Evolutionary conservation across 2,113 vertebrate genomes (phyloP).

Genomic region (Chroicocephalus ridibundus): DNA sequence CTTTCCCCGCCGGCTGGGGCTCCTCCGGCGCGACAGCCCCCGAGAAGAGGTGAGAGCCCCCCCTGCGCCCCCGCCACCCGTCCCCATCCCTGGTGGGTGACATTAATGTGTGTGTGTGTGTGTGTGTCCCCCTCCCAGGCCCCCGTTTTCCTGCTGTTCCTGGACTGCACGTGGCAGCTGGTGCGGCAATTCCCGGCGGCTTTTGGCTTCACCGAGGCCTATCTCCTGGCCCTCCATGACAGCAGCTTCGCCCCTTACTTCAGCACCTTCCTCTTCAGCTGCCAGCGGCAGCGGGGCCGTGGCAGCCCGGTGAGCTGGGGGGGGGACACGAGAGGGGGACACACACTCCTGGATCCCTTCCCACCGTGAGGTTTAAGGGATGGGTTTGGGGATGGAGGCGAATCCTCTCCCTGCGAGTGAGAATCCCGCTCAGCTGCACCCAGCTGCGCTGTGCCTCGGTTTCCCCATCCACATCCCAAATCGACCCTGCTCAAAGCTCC

Average conservation of each 20-base stretch:
- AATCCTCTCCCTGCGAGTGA: too few species aligned
- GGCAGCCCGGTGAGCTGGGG: slow-evolving; percentile 73
- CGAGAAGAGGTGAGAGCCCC: slow-evolving; percentile 78
- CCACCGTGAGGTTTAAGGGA: neutral
- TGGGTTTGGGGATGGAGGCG: neutral
- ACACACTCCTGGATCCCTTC: neutral
- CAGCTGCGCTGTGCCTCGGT: neutral
- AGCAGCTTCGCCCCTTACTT: slow-evolving; percentile 85
- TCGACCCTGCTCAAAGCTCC: neutral
- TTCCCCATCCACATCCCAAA: neutral
- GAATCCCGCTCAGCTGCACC: neutral
- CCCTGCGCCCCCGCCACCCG: rapidly evolving
- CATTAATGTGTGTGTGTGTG: too few species aligned
- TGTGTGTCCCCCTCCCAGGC: slow-evolving; percentile 70
- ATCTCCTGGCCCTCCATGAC: slow-evolving; percentile 89
- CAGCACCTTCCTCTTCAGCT: slow-evolving; percentile 88
- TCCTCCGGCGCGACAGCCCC: slow-evolving; percentile 72
- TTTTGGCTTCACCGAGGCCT: slow-evolving; percentile 89
- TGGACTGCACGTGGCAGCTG: slow-evolving; percentile 94
- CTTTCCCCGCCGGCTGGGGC: slow-evolving; percentile 84
- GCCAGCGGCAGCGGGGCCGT: slow-evolving; percentile 83
- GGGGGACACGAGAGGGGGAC: too few species aligned
- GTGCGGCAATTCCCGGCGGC: slow-evolving; percentile 82
- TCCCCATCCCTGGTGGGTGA: neutral
- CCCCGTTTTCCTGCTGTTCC: slow-evolving; percentile 90